Percentiles rank a stretch among this genome's conserved stretches.
These are phyloP conservation scores for Rhyacophila brunnea DNA, from an alignment of 1,140 invertebrate species.

Conservation along the genomic window DNA sequence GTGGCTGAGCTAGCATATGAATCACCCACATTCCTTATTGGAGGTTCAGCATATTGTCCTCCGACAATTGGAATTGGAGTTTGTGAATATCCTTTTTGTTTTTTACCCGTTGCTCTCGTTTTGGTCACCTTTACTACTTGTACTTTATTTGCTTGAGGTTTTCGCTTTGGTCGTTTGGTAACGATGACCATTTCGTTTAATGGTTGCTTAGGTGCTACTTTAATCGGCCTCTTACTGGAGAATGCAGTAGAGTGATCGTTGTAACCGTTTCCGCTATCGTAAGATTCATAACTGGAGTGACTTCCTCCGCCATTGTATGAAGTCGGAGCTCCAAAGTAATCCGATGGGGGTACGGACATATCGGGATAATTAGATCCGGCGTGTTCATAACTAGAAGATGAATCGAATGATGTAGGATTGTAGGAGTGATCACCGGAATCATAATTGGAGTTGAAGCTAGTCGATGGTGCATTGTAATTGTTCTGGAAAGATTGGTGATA, in stretches of 20 bases:
- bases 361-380: slow-evolving; percentile 29
- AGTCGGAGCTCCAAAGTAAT: slow-evolving; percentile 25
- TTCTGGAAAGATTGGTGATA: not conserved
- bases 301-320: slow-evolving; percentile 1
- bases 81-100: slow-evolving; percentile 35
- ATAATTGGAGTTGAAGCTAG: slow-evolving; percentile 9
- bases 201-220: slow-evolving; percentile 36
- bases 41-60: slow-evolving; percentile 50
- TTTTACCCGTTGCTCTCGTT: slow-evolving; percentile 37
- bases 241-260: slow-evolving; percentile 37
- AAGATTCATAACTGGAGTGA: slow-evolving; percentile 17
- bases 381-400: slow-evolving; percentile 20
- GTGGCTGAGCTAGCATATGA: slow-evolving; percentile 1
- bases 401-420: slow-evolving; percentile 10
- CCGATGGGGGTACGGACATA: slow-evolving; percentile 14
- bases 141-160: slow-evolving; percentile 5
- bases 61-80: slow-evolving; percentile 40
- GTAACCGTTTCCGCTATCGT: slow-evolving; percentile 11
- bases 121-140: slow-evolving; percentile 25
- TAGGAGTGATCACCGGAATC: slow-evolving; percentile 14
- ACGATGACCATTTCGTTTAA: slow-evolving; percentile 28
- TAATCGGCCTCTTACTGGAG: slow-evolving; percentile 25
- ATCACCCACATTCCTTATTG: slow-evolving; percentile 37
- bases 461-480: not conserved
- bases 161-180: slow-evolving; percentile 34